phyloP scores from a whole-genome alignment of 2,888 invertebrate genomes.

The Colostygia pectinataria region DNA sequence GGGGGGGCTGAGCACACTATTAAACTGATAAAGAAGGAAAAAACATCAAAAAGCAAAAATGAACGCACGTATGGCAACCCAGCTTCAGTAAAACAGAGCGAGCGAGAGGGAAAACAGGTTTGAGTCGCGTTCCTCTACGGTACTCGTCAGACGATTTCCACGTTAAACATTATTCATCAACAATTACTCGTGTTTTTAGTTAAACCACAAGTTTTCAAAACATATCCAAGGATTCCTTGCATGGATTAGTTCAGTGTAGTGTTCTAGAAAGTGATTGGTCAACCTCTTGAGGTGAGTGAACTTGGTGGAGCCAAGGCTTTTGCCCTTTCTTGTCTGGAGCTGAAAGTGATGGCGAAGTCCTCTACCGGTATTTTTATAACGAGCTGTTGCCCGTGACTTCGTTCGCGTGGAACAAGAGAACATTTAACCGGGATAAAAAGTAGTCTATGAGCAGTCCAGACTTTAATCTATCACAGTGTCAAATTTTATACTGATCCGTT shows the following conservation, averaged over 20 bases:
- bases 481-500: no score
- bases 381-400: no score
- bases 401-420: no score
- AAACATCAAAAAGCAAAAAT: constrained; percentile 2
- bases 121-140: constrained; percentile 53
- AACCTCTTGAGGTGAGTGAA: constrained; percentile 65
- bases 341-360: constrained; percentile 33
- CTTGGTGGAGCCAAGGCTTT: constrained; percentile 55
- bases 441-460: no score
- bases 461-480: no score
- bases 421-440: no score
- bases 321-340: constrained; percentile 54
- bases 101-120: constrained; percentile 70
- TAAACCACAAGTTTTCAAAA: constrained; percentile 52
- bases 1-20: background rate
- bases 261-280: constrained; percentile 53
- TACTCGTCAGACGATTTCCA: constrained; percentile 59
- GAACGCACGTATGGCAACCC: constrained; percentile 51
- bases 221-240: constrained; percentile 34
- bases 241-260: constrained; percentile 45
- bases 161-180: constrained; percentile 63
- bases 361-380: constrained; percentile 33
- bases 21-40: constrained; percentile 21
- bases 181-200: constrained; percentile 57
- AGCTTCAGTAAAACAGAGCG: constrained; percentile 50